These are phyloP conservation scores for Cettia cetti DNA, from an alignment of 2,113 vertebrate genomes.

Conservation along the genomic window DNA sequence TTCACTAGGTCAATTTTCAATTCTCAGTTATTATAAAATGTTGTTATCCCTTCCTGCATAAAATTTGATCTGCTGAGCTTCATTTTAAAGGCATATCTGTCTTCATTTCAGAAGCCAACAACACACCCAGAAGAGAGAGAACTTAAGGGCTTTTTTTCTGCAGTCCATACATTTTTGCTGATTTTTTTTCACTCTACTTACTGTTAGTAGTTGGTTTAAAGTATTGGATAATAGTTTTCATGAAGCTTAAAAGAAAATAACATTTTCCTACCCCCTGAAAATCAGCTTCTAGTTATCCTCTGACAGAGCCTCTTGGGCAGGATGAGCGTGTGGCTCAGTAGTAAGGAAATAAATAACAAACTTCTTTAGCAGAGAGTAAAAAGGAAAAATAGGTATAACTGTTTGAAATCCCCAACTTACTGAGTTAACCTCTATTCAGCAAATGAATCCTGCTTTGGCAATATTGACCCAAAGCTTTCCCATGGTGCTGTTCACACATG, in stretches of 20 bases:
- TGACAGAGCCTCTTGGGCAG: neutral
- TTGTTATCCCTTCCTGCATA: neutral
- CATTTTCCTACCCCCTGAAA: neutral
- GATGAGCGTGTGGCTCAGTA: neutral
- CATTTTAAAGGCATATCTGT: neutral
- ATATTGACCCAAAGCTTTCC: neutral
- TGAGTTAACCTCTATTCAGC: neutral
- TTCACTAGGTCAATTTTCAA: neutral
- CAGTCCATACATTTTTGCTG: neutral
- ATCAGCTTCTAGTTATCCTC: neutral
- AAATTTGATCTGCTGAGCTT: constrained; percentile 1
- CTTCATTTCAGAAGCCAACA: neutral
- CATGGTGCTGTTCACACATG: neutral
- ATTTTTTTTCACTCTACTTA: neutral
- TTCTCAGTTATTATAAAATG: neutral
- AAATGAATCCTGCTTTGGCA: neutral
- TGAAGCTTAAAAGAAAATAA: neutral
- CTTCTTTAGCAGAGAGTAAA: neutral
- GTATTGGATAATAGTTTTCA: neutral
- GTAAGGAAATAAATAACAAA: neutral
- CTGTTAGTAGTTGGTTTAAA: neutral
- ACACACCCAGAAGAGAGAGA: neutral
- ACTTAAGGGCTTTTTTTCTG: neutral
- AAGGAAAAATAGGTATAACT: neutral
- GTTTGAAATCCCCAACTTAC: neutral